These are phyloP conservation scores for Vanessa cardui DNA, from an alignment of 2,888 invertebrate species.

Conservation along the genomic window DNA sequence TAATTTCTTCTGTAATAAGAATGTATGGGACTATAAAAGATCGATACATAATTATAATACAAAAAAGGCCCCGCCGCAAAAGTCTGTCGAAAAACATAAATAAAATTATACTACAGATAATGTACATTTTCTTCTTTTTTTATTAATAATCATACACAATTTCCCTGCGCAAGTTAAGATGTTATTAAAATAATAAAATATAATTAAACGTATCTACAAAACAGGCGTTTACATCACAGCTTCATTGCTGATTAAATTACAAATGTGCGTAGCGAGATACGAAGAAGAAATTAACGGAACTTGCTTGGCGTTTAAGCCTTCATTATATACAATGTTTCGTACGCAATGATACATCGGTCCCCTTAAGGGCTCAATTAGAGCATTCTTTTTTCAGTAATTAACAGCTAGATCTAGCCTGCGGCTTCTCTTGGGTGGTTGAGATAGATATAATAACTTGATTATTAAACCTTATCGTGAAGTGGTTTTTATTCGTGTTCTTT, in stretches of 20 bases:
- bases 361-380: constrained; percentile 46
- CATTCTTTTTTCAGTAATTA: constrained; percentile 31
- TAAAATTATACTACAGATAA: no score
- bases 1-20: no score
- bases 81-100: no score
- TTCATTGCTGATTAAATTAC: background rate
- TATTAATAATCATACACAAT: no score
- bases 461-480: background rate
- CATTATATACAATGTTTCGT: constrained; percentile 16
- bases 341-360: constrained; percentile 39
- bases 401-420: constrained; percentile 14
- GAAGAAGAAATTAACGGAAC: background rate
- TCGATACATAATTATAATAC: no score
- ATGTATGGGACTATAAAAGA: no score
- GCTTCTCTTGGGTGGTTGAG: constrained; percentile 20
- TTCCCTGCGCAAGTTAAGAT: background rate
- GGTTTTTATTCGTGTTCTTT: background rate
- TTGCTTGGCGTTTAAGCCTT: background rate
- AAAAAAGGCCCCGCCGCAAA: no score
- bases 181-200: background rate
- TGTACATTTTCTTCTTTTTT: no score
- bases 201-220: no score
- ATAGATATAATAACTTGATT: constrained; percentile 8
- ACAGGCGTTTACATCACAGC: no score
- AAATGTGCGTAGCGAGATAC: background rate